phyloP scores from a whole-genome alignment of 2,113 vertebrate species.

The Lota lota region DNA sequence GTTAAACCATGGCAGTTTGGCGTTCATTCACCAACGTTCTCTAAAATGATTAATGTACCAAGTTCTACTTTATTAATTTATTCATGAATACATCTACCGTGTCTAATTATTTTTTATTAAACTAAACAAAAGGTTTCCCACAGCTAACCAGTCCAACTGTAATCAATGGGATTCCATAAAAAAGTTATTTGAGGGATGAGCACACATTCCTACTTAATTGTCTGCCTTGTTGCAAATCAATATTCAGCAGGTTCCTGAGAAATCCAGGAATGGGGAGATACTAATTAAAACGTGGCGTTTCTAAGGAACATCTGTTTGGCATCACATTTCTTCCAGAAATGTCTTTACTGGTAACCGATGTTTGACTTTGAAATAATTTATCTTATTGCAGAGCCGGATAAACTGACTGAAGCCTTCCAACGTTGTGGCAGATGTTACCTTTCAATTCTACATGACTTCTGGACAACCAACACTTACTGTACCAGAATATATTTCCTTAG shows the following conservation, averaged over 20 bases:
- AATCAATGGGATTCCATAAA: slow-evolving; percentile 53
- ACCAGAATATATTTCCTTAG: slow-evolving; percentile 58
- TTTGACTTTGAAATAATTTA: slow-evolving; percentile 29
- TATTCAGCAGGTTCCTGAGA: slow-evolving; percentile 31
- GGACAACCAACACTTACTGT: slow-evolving; percentile 58
- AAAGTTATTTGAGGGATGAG: slow-evolving; percentile 36
- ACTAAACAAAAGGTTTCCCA: slow-evolving; percentile 29
- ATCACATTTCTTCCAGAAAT: slow-evolving; percentile 10
- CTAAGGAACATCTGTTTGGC: too few species aligned
- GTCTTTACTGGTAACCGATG: slow-evolving; percentile 42
- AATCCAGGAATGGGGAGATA: slow-evolving; percentile 1
- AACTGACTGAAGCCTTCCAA: slow-evolving; percentile 41
- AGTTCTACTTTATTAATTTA: too few species aligned
- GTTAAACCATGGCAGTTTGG: not conserved
- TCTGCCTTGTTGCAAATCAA: slow-evolving; percentile 53
- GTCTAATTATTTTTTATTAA: slow-evolving; percentile 22
- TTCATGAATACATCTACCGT: not conserved
- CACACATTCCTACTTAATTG: slow-evolving; percentile 44
- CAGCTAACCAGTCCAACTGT: slow-evolving; percentile 32
- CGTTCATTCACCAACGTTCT: not conserved
- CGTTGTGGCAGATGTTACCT: slow-evolving; percentile 56
- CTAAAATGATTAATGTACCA: not conserved
- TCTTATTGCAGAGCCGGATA: slow-evolving; percentile 21
- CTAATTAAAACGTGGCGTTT: too few species aligned
- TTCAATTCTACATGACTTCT: slow-evolving; percentile 61